These are phyloP conservation scores for Girardia tigrina DNA, from an alignment of 2,888 invertebrate genomes.

Conservation along the genomic window DNA sequence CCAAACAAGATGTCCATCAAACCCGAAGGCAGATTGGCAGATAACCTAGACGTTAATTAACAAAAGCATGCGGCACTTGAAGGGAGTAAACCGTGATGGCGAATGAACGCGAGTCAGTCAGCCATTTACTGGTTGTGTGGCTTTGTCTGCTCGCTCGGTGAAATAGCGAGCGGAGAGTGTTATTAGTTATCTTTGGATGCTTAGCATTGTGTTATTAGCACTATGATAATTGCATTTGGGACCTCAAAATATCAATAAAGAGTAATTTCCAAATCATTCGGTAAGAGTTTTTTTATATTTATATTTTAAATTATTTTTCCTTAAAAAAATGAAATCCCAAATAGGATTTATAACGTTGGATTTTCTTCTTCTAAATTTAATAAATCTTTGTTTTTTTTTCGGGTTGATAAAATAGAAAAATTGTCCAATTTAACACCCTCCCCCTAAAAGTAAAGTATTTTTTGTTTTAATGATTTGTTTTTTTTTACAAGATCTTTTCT, in stretches of 20 bases:
- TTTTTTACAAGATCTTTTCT: too few relatives aligned
- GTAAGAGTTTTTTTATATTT: slow-evolving; percentile 4
- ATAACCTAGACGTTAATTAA: slow-evolving; percentile 20
- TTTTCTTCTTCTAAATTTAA: too few relatives aligned
- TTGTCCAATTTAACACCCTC: too few relatives aligned
- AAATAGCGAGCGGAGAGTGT: slow-evolving; percentile 10
- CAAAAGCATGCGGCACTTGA: slow-evolving; percentile 23
- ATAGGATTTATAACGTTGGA: too few relatives aligned
- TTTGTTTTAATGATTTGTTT: too few relatives aligned
- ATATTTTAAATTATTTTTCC: neutral
- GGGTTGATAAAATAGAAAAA: too few relatives aligned
- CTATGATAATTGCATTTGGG: slow-evolving; percentile 20
- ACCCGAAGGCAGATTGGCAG: slow-evolving; percentile 20
- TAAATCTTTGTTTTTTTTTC: too few relatives aligned
- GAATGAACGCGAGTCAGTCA: slow-evolving; percentile 23
- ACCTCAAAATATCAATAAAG: neutral
- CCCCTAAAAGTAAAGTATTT: too few relatives aligned
- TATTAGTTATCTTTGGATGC: neutral
- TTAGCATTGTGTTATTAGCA: slow-evolving; percentile 19
- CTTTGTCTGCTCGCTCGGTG: slow-evolving; percentile 23
- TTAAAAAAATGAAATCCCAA: neutral
- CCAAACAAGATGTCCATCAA: slow-evolving; percentile 23
- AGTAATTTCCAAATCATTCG: neutral
- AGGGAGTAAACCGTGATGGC: slow-evolving; percentile 23
- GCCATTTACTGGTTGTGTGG: slow-evolving; percentile 23